phyloP scores from a whole-genome alignment of 2,888 invertebrate genomes.

The Calameuta filiformis region DNA sequence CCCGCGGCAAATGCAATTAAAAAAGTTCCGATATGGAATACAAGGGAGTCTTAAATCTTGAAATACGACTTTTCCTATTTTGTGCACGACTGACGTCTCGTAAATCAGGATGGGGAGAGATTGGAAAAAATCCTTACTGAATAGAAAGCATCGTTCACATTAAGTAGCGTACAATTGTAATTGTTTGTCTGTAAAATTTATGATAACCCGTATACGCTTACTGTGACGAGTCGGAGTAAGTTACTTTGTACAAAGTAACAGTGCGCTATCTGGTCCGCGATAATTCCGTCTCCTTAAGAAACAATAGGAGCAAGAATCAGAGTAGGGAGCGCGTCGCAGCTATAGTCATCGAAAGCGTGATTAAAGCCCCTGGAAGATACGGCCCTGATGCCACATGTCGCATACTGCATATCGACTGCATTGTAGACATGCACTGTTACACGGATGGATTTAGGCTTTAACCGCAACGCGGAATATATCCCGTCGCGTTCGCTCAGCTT shows the following conservation, averaged over 20 bases:
- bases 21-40: not conserved
- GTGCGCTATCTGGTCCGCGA: not conserved
- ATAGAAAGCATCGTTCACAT: no score
- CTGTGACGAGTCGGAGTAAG: not conserved
- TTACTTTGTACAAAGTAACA: not conserved
- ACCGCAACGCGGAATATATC: slow-evolving; percentile 15
- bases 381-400: slow-evolving; percentile 20
- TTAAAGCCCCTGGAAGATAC: slow-evolving; percentile 10
- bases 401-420: slow-evolving; percentile 26
- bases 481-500: not conserved
- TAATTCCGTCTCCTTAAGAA: not conserved
- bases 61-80: not conserved
- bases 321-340: not conserved
- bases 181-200: not conserved
- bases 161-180: no score
- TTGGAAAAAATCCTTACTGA: no score
- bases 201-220: not conserved
- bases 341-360: not conserved
- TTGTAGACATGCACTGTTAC: slow-evolving; percentile 15
- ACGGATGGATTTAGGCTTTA: slow-evolving; percentile 24
- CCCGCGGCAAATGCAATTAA: not conserved
- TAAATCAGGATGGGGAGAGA: no score
- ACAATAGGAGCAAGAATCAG: not conserved
- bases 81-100: not conserved
- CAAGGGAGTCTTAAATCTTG: not conserved